Base-by-base conservation (phyloP, 2,113 vertebrate genomes). In the Gavialis gangeticus region DNA sequence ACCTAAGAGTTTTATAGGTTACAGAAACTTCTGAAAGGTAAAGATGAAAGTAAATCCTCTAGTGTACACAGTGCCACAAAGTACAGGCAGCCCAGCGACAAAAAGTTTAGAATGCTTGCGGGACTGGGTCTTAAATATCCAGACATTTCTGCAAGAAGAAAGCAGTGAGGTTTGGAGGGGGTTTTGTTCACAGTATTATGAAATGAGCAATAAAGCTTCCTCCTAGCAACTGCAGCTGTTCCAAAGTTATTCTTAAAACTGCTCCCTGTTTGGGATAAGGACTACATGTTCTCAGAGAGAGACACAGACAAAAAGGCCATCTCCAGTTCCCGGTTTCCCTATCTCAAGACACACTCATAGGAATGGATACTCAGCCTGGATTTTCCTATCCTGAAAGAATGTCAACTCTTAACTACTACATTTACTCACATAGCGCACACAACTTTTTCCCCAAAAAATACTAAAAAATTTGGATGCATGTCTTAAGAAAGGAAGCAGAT, bases 31-130 rank as follows among this genome's bases (percentile, higher is more conserved):
- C 12, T 76, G 59, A 84, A 24, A 85, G 2, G 2, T 37, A 30
- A 69, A 64, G 16, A 22, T 84, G 22, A 67, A 81, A 55, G 58
- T 17, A 24, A 1, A 79, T 10, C 46, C 59, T 54, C 5, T 57
- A 55, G 30, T 3, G 22, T 21, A 10, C 56, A 60, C 28, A 75
- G 34, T 5, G 60, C 84, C 60, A 76, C 17, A 78, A 56, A 69
- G 30, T 27, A 69, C 58, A 78, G 9, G 12, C 71, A 59, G 30
- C 12, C 22, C 6, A 0, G 0, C 11, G 55, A 6, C 60, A 19
- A 2, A 37, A 9, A 9, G 4, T 78, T 19, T 82, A 58, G 25
- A 28, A 16, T 75, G 8, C 28, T 34, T 67, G 2, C 22, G 13
- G 59, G 15, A n/a, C 2, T 18, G 28, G 1, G 3, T 75, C 77